phyloP scores from a whole-genome alignment of 1,140 invertebrate genomes.

The Heliconius himera region DNA sequence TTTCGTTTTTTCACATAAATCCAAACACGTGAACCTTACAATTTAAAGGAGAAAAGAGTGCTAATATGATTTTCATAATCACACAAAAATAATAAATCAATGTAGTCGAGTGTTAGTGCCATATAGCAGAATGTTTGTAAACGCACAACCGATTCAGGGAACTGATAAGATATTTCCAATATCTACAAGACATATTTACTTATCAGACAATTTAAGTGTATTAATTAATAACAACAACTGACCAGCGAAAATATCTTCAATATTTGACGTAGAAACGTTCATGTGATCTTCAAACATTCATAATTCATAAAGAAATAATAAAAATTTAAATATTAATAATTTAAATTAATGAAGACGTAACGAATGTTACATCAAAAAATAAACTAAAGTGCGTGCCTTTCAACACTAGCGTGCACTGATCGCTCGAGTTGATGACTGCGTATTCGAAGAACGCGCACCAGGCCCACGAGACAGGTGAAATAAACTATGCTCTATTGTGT shows the following conservation, averaged over 20 bases:
- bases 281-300: slow-evolving; percentile 45
- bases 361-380: slow-evolving; percentile 18
- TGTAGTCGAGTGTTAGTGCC: neutral
- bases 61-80: neutral
- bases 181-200: slow-evolving; percentile 30
- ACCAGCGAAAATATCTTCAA: slow-evolving; percentile 62
- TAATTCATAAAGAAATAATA: neutral
- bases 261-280: slow-evolving; percentile 51
- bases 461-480: slow-evolving; percentile 57
- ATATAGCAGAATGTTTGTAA: slow-evolving; percentile 31
- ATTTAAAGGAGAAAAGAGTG: neutral
- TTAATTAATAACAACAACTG: slow-evolving; percentile 41
- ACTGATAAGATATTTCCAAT: slow-evolving; percentile 63
- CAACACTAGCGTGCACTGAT: slow-evolving; percentile 59
- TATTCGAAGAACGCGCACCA: slow-evolving; percentile 49
- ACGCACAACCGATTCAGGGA: slow-evolving; percentile 36
- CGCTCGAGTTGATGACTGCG: slow-evolving; percentile 62
- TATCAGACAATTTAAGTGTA: slow-evolving; percentile 19
- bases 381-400: slow-evolving; percentile 31
- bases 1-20: neutral
- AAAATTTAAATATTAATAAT: neutral
- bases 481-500: slow-evolving; percentile 68
- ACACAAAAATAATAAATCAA: neutral
- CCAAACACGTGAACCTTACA: neutral
- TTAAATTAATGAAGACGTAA: slow-evolving; percentile 24